Evolutionary conservation across 2,888 invertebrate species (phyloP).

Genomic region (Boloria selene): DNA sequence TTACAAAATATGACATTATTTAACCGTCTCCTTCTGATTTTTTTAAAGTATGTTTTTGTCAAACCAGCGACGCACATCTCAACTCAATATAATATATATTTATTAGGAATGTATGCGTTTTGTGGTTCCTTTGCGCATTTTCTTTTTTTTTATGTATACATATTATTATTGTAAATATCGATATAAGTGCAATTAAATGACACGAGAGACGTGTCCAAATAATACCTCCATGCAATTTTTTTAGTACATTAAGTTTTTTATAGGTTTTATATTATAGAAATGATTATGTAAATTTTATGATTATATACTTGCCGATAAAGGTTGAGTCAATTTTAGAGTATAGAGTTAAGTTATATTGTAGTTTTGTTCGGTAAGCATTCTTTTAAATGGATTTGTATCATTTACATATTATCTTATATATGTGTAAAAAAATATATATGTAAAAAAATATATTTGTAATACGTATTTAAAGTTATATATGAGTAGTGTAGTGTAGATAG

Average conservation of each 20-base stretch:
- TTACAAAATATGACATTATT: no score
- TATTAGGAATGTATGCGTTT: constrained; percentile 46
- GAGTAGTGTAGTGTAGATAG: no score
- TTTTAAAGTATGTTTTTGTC: not conserved
- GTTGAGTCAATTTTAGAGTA: constrained; percentile 43
- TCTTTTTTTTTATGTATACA: constrained; percentile 53
- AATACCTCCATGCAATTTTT: constrained; percentile 40
- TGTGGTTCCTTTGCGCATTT: constrained; percentile 77
- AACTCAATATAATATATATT: constrained; percentile 12
- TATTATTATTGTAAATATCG: constrained; percentile 40
- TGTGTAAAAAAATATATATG: no score
- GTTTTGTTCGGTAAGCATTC: constrained; percentile 28
- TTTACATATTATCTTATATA: not conserved
- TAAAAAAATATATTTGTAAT: no score
- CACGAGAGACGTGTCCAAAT: constrained; percentile 25
- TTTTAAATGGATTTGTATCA: constrained; percentile 21
- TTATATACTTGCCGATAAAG: constrained; percentile 38
- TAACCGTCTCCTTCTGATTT: not conserved
- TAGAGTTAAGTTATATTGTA: constrained; percentile 20
- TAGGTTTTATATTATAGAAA: constrained; percentile 27
- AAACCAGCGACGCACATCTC: constrained; percentile 32
- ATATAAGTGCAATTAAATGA: constrained; percentile 44
- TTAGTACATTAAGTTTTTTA: constrained; percentile 25
- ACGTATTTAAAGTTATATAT: no score
- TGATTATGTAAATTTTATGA: constrained; percentile 23